Base-by-base conservation (phyloP, 2,797 vertebrate species). In the Ctenopoma kingsleyae region DNA sequence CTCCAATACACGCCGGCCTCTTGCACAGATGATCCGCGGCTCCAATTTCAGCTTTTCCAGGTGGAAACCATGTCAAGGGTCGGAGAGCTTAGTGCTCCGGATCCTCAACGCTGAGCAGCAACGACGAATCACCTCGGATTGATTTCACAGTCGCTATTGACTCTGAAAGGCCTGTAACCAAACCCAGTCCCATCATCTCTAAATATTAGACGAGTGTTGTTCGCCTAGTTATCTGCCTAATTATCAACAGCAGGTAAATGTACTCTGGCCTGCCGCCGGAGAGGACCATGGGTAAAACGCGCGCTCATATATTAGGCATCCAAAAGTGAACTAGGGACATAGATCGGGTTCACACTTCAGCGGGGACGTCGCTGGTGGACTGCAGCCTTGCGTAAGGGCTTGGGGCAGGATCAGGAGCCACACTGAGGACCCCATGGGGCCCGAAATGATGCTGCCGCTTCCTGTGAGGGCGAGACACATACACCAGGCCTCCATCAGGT, bases 181-280 rank as follows among this genome's bases (percentile, higher is more conserved):
- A 86, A 95, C 46, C 88, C 87, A 15, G 32, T 55, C 22, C 59
- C 85, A 79, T 83, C 86, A 81, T 83, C 82, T 91, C 83, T 93
- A 92, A 94, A 92, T 91, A 93, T 92, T 92, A 92, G 60, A 92
- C 72, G 83, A 87, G 86, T 78, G 78, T 65, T 74, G 41, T 78
- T 55, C 69, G 51, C 68, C 22, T 65, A 36, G 77, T 80, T 91
- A 92, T 93, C 90, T 79, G 88, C 74, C 82, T 92, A 89, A 92
- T 95, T 92, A 92, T 89, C 89, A 93, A 87, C 95, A 95, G 94
- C 93, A 93, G 95, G 95, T 95, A 89, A 94, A 90, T 87, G 91
- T 89, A 91, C 86, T 81, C 87, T 76, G 76, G 32, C 57, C 38
- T 68, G 66, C 62, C 66, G 66, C 36, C 76, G 53, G 83, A 91